phyloP scores from a whole-genome alignment of 2,113 vertebrate species.

The Hydropotes inermis region DNA sequence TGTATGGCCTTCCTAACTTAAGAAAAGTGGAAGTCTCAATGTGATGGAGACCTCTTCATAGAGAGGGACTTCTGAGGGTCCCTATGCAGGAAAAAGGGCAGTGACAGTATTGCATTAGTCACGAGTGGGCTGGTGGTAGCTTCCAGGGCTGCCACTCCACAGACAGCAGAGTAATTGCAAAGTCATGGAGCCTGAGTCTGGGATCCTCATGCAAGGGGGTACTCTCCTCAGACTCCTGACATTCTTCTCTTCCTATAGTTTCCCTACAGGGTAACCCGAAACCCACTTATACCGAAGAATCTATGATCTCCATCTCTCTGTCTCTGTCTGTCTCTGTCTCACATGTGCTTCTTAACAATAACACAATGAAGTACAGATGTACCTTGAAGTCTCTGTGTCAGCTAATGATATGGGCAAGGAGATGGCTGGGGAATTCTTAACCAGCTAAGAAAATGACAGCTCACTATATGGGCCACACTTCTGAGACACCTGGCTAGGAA shows the following conservation, averaged over 20 bases:
- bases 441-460: not conserved
- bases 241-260: not conserved
- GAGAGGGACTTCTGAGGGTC: not conserved
- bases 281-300: not conserved
- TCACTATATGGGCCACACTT: not conserved
- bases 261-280: not conserved
- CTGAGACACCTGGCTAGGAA: not conserved
- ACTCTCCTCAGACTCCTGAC: rapidly evolving
- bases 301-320: not conserved
- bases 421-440: not conserved
- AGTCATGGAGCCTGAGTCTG: not conserved
- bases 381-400: not conserved
- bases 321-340: not conserved
- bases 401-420: not conserved
- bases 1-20: too few relatives aligned
- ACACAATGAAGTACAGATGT: not conserved
- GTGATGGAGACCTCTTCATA: not conserved
- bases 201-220: rapidly evolving
- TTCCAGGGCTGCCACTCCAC: not conserved
- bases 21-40: rapidly evolving
- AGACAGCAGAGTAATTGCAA: not conserved
- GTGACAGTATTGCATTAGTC: not conserved
- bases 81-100: not conserved
- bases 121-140: too few relatives aligned
- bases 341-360: not conserved